These are phyloP conservation scores for Plagodis pulveraria DNA, from an alignment of 2,888 invertebrate species.

Conservation along the genomic window DNA sequence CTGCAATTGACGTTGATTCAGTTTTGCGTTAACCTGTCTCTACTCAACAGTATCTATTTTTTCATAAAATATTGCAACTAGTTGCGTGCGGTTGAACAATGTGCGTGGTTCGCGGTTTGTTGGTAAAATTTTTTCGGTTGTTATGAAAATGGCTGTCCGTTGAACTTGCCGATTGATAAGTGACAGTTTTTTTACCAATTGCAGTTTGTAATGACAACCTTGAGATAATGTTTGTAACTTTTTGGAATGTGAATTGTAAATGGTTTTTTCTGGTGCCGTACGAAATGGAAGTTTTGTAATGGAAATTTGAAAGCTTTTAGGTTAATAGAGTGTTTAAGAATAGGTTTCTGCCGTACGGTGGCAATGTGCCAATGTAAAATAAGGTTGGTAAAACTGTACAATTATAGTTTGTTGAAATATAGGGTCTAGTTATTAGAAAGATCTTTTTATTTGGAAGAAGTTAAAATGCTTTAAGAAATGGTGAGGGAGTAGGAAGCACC, in stretches of 20 bases:
- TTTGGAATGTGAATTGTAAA: constrained; percentile 14
- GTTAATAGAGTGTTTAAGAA: neutral
- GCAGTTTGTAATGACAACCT: constrained; percentile 20
- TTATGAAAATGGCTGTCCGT: constrained; percentile 26
- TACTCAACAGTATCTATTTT: constrained; percentile 20
- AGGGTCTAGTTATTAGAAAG: no score
- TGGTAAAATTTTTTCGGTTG: constrained; percentile 16
- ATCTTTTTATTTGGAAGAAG: no score
- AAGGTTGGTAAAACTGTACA: no score
- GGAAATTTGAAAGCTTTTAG: neutral
- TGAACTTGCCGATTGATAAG: constrained; percentile 30
- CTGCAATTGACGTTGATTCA: neutral
- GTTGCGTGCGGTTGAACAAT: constrained; percentile 35
- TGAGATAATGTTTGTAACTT: constrained; percentile 10
- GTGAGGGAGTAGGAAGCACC: no score
- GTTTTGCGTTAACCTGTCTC: constrained; percentile 5
- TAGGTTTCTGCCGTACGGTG: neutral
- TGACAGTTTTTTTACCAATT: constrained; percentile 24
- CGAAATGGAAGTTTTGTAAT: constrained; percentile 3
- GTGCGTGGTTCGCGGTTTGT: constrained; percentile 29
- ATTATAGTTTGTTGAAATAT: no score
- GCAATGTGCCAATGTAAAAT: no score
- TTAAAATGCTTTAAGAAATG: no score
- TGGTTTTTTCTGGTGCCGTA: constrained; percentile 6
- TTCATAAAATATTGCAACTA: constrained; percentile 30